Evolutionary conservation across 1,140 invertebrate species (phyloP), one percentile per base, ranked within the genome.

Genomic region (Phymorhynchus buccinoides): DNA sequence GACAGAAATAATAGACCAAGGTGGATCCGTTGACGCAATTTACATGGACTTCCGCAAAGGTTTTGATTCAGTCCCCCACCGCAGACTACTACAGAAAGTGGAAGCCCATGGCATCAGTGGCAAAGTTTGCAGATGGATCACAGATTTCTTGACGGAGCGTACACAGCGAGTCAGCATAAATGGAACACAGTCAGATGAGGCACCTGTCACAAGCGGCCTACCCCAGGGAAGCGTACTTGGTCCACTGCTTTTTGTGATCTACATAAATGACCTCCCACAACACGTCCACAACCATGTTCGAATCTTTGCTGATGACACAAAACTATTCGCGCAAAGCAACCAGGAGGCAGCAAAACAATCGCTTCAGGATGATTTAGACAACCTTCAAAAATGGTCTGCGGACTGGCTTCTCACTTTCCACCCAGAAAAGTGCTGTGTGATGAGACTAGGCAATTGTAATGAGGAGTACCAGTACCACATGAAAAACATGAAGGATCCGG

Each of bases 141-240:
- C 73, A 84, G 71, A 22, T 16, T 88, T 85, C 56, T 30, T 89
- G n/a, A 83, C 1, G 30, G 83, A 80, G 39, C 84, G 85, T 52
- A 9, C 42, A 48, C 87, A 89, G 56, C 12, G 77, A 83, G 87
- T 89, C 0, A 32, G 42, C 18, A 35, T 88, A 14, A 87, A 88
- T 22, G 68, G 62, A 27, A 75, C 37, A 30, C 48, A n/a, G 18
- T 88, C 85, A 77, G 62, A 68, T 35, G 84, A 83, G 86, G 52
- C 30, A 48, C 42, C 66, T 22, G 84, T 88, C 22, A 85, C 85
- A 52, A 84, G 77, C 68, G 85, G 86, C 9, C 86, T 89, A 9
- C 84, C 86, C 30, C 85, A 89, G 71, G 89, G 89, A 27, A 87
- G 84, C 9, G 81, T 89, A 9, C 56, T 89, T 6, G 88, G 84